phyloP scores from a whole-genome alignment of 92 coral and sea anemone genomes.

The Paramuricea clavata region DNA sequence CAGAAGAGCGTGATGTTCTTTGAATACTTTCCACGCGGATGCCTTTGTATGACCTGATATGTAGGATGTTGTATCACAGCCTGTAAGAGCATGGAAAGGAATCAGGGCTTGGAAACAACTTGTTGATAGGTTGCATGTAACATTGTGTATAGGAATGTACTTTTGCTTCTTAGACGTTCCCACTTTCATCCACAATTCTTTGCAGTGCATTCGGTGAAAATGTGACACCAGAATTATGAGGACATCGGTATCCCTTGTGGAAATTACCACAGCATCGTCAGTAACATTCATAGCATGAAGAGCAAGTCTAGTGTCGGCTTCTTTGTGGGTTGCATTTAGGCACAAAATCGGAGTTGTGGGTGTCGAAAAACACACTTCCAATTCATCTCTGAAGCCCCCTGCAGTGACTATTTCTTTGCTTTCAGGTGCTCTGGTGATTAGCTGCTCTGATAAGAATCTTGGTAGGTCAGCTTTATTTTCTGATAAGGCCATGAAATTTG shows the following conservation, averaged over 20 bases:
- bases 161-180: conserved; percentile 42
- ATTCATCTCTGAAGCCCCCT: conserved; percentile 40
- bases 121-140: conserved; percentile 54
- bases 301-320: conserved; percentile 59
- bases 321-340: conserved; percentile 53
- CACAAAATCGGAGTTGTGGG: conserved; percentile 17
- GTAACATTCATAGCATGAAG: conserved; percentile 38
- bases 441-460: conserved; percentile 44
- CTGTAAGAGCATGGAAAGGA: conserved; percentile 58
- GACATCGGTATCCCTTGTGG: conserved; percentile 45
- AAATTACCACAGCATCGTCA: conserved; percentile 28
- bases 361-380: conserved; percentile 37
- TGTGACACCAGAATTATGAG: conserved; percentile 49
- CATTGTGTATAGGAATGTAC: conserved; percentile 48
- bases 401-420: conserved; percentile 34
- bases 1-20: conserved; percentile 46
- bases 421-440: conserved; percentile 29
- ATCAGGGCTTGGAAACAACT: conserved; percentile 31
- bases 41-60: conserved; percentile 52
- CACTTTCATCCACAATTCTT: conserved; percentile 45
- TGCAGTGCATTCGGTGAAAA: conserved; percentile 27
- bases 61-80: conserved; percentile 62
- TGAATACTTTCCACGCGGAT: conserved; percentile 58
- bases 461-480: conserved; percentile 62
- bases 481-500: conserved; percentile 34